Evolutionary conservation across 2,113 vertebrate genomes (phyloP), one percentile per base, ranked within the genome.

Genomic region (Prinia subflava): DNA sequence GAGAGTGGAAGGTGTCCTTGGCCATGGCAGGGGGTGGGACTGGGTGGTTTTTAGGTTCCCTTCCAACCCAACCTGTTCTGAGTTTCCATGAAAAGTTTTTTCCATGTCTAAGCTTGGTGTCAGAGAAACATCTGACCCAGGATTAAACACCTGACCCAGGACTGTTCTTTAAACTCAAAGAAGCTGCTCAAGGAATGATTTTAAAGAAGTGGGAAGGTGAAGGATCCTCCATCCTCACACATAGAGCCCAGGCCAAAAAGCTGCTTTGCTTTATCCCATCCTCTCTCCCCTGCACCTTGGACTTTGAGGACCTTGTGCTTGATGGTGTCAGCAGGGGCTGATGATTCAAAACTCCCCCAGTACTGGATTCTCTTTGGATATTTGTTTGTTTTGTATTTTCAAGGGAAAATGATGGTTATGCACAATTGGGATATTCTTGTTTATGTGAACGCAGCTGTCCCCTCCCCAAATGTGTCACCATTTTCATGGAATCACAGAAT

Each of bases 1-100:
- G 6, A 1, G 0, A 6, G 30, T 9, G 53, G n/a, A 0, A 68
- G 3, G 0, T 41, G 46, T 41, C 28, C 23, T 14, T 75, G 53
- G 0, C 23, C 68, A 7, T 39, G 33, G 53, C 27, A 46, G 8
- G 7, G 21, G 3, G 2, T 15, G 46, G 20, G 2, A 68, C 2
- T 3, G 11, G 9, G 5, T 15, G 3, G 0, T 1, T 15, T 53
- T 60, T 18, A 60, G 31, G 14, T 2, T 60, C 30, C 3, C 11
- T 31, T 60, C 28, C 23, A 11, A 21, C 1, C 9, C 24, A 30
- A 3, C 28, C 4, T 20, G 2, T 25, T 59, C 19, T 24, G 33
- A 12, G 28, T n/a, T 37, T 59, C 13, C 22, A 1, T 41, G 25
- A 62, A 22, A 47, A 7, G 2, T 2, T 68, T 53, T 82, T 83